phyloP scores from a whole-genome alignment of 2,888 invertebrate species.

The Synergus gifuensis region DNA sequence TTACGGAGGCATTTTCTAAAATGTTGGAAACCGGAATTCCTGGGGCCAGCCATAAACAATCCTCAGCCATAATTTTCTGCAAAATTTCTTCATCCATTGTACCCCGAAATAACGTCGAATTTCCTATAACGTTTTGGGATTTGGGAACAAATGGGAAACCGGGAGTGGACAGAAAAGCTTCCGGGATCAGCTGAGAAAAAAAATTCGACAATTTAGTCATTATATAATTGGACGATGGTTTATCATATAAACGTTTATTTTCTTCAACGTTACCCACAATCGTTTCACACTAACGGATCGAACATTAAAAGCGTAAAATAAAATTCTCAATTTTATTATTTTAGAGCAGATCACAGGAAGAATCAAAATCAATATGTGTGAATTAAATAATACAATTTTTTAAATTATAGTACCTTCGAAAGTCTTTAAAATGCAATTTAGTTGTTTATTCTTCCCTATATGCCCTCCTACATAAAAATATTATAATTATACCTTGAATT shows the following conservation, averaged over 20 bases:
- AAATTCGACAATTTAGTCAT: constrained; percentile 1
- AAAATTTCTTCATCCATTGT: constrained; percentile 60
- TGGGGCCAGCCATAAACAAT: constrained; percentile 67
- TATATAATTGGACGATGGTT: constrained; percentile 20
- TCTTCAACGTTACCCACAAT: constrained; percentile 44
- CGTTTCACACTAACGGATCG: constrained; percentile 30
- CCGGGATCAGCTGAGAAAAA: constrained; percentile 64
- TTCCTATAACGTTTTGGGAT: constrained; percentile 59
- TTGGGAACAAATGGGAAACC: constrained; percentile 65
- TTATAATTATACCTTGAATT: constrained; percentile 16
- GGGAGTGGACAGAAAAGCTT: constrained; percentile 65
- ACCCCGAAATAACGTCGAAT: constrained; percentile 38
- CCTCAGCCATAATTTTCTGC: constrained; percentile 62
- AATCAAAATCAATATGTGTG: neutral
- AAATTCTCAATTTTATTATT: constrained; percentile 52
- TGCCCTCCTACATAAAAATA: neutral
- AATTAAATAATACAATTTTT: neutral
- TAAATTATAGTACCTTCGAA: too few relatives aligned
- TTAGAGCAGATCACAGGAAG: neutral
- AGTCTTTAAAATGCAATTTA: too few relatives aligned
- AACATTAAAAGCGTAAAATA: constrained; percentile 58
- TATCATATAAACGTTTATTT: constrained; percentile 59
- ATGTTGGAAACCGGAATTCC: constrained; percentile 44
- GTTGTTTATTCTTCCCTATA: neutral
- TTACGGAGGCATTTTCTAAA: constrained; percentile 56